These are phyloP conservation scores for Numenius phaeopus DNA, from an alignment of 2,797 vertebrate species.

Conservation along the genomic window DNA sequence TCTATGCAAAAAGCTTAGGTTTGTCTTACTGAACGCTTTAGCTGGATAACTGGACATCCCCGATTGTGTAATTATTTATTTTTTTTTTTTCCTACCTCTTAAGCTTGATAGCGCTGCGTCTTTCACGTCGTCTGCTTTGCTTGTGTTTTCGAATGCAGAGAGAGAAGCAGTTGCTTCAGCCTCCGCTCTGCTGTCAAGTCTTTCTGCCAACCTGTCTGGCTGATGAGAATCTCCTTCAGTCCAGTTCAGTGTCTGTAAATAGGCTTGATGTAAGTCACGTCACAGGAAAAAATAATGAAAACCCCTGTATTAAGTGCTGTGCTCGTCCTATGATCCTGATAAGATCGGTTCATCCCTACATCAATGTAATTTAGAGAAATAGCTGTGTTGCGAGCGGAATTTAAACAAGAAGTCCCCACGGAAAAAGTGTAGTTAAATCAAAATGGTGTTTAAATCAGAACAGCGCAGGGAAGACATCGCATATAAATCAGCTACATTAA, in stretches of 20 bases:
- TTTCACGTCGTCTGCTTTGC: background rate
- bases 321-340: background rate
- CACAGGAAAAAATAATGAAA: constrained; percentile 64
- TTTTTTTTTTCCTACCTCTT: background rate
- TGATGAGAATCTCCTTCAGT: constrained; percentile 35
- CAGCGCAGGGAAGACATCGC: background rate
- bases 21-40: background rate
- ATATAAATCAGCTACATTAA: background rate
- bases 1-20: background rate
- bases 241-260: constrained; percentile 45
- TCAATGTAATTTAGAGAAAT: constrained; percentile 47
- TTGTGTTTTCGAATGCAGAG: background rate
- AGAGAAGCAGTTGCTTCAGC: background rate
- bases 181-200: constrained; percentile 30
- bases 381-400: constrained; percentile 38
- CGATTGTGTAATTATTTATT: background rate
- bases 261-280: constrained; percentile 57
- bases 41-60: background rate
- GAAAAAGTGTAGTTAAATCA: constrained; percentile 16
- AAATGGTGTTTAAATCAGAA: constrained; percentile 37
- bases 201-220: constrained; percentile 9
- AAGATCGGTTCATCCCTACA: constrained; percentile 17
- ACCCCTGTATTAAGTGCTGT: background rate
- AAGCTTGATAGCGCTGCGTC: background rate
- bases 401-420: background rate